Conservation (phyloP, 1,140 invertebrate genomes). For the Drosophila asahinai region DNA sequence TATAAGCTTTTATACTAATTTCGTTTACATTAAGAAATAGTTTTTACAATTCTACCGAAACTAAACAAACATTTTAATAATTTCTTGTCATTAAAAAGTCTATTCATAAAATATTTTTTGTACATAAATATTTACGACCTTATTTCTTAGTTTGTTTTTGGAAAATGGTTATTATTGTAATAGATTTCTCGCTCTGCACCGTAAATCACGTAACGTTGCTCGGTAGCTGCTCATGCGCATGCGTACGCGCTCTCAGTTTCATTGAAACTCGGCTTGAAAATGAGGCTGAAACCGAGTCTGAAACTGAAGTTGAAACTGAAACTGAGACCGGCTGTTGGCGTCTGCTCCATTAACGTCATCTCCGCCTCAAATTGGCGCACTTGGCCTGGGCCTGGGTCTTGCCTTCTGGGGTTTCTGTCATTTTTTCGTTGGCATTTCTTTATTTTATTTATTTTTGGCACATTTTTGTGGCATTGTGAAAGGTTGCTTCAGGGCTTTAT, state of each 20-base stretch:
- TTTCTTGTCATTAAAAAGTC: no score
- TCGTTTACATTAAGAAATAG: no score
- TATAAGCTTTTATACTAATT: no score
- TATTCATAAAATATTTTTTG: background rate
- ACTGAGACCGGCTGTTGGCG: slow-evolving; percentile 53
- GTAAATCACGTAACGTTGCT: slow-evolving; percentile 64
- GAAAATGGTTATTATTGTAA: background rate
- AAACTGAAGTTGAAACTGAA: slow-evolving; percentile 21
- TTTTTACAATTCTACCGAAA: no score
- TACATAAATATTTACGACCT: background rate
- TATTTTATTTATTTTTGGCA: slow-evolving; percentile 54
- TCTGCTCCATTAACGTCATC: slow-evolving; percentile 69
- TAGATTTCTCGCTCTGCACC: slow-evolving; percentile 1
- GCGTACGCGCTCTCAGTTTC: slow-evolving; percentile 23
- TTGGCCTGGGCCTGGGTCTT: slow-evolving; percentile 26
- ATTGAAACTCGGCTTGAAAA: slow-evolving; percentile 13
- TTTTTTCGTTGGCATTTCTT: slow-evolving; percentile 15
- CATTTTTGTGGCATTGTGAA: slow-evolving; percentile 60
- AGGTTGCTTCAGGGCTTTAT: slow-evolving; percentile 50
- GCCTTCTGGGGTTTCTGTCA: slow-evolving; percentile 29
- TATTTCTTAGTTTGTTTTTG: background rate
- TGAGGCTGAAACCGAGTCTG: slow-evolving; percentile 10
- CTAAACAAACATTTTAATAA: no score
- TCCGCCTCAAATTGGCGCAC: slow-evolving; percentile 64
- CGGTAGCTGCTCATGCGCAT: slow-evolving; percentile 43